Percentiles rank a stretch among this genome's conserved stretches.
Evolutionary conservation across 2,113 vertebrate species (phyloP).

Genomic region (Microcebus lehilahytsara): DNA sequence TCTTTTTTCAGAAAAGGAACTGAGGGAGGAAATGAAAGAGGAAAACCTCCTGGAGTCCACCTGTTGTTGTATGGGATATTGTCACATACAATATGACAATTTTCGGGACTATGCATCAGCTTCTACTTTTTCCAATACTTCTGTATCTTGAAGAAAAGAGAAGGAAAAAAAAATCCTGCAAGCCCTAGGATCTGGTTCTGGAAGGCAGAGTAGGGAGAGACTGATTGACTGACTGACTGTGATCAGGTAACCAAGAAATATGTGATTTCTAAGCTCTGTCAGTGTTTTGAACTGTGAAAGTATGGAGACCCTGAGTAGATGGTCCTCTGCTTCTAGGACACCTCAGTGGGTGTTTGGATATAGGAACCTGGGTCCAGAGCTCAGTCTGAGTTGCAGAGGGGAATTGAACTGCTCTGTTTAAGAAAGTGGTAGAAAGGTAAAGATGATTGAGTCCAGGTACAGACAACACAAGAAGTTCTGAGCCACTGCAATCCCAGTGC

Average conservation of each 20-base stretch:
- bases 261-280: neutral
- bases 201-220: neutral
- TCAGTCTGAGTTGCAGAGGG: neutral
- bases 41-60: neutral
- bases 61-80: neutral
- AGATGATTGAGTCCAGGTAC: neutral
- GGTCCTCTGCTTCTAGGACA: neutral
- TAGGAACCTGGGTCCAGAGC: neutral
- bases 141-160: neutral
- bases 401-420: neutral
- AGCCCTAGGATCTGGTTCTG: neutral
- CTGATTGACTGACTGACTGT: neutral
- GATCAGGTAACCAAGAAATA: neutral
- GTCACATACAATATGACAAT: neutral
- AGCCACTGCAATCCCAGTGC: neutral
- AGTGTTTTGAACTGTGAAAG: neutral
- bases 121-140: constrained; percentile 39
- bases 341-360: neutral
- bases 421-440: neutral
- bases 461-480: neutral
- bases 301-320: neutral
- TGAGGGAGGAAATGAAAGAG: neutral
- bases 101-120: neutral
- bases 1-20: constrained; percentile 20
- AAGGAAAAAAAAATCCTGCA: neutral